These are phyloP conservation scores for Myrmecobius fasciatus DNA, from an alignment of 2,113 vertebrate genomes.

Conservation along the genomic window DNA sequence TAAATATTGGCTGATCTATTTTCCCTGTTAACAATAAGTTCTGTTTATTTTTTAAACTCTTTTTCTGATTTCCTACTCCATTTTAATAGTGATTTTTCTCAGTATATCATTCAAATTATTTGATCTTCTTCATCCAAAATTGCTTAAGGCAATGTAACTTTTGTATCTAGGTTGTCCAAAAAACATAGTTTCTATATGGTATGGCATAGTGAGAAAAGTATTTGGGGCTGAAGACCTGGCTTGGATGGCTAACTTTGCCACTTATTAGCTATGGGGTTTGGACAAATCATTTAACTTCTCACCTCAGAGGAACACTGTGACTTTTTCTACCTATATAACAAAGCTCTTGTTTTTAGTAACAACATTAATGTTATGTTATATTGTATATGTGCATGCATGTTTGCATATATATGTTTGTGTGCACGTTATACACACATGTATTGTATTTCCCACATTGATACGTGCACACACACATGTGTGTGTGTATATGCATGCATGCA, in stretches of 20 bases:
- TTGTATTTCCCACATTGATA: too few species aligned
- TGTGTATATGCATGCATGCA: too few species aligned
- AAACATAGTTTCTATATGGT: not conserved
- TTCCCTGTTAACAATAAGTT: not conserved
- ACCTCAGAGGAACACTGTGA: not conserved
- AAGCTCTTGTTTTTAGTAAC: constrained; percentile 52
- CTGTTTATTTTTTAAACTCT: not conserved
- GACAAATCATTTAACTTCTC: not conserved
- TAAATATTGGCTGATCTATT: not conserved
- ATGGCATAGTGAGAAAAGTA: not conserved
- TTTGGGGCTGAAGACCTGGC: not conserved
- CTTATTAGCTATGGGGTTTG: not conserved
- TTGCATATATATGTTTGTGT: too few species aligned
- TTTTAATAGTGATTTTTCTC: constrained; percentile 45
- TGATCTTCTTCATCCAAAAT: not conserved
- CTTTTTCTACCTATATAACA: not conserved
- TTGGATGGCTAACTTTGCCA: not conserved
- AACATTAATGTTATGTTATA: not conserved
- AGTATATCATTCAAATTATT: constrained; percentile 4
- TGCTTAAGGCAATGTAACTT: not conserved
- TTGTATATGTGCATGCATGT: too few species aligned
- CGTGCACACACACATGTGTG: too few species aligned
- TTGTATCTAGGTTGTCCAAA: not conserved
- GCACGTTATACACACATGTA: too few species aligned
- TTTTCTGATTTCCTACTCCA: not conserved